Percentiles rank a stretch among this genome's conserved stretches.
phyloP scores from a whole-genome alignment of 2,113 vertebrate species.

The Paracanthobrama guichenoti region DNA sequence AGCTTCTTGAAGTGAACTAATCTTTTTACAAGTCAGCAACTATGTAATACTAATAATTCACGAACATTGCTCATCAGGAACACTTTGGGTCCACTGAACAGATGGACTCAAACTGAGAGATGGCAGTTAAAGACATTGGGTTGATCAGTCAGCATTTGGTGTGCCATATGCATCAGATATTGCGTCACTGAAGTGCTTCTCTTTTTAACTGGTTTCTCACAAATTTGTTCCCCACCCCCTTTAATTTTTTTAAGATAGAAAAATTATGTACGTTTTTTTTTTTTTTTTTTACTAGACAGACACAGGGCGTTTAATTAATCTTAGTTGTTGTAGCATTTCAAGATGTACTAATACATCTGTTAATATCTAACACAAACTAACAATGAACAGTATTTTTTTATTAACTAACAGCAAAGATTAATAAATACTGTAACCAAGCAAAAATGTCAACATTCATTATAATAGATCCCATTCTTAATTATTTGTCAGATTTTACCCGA shows the following conservation, averaged over 20 bases:
- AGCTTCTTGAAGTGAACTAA: neutral
- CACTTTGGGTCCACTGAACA: neutral
- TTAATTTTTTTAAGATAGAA: too few relatives aligned
- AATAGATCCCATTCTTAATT: neutral
- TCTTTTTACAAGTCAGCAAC: constrained; percentile 1
- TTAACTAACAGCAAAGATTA: too few relatives aligned
- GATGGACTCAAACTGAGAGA: constrained; percentile 34
- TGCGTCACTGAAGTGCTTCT: constrained; percentile 3
- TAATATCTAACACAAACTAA: too few relatives aligned
- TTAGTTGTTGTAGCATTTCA: too few relatives aligned
- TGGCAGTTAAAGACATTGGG: constrained; percentile 35
- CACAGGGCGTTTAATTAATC: too few relatives aligned
- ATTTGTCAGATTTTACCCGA: neutral
- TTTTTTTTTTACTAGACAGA: too few relatives aligned
- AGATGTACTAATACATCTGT: too few relatives aligned
- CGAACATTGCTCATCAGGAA: constrained; percentile 16
- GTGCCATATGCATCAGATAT: constrained; percentile 7
- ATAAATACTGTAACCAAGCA: too few relatives aligned
- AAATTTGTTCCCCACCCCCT: neutral
- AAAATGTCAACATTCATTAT: neutral
- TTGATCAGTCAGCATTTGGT: constrained; percentile 38
- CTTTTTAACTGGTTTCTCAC: constrained; percentile 16
- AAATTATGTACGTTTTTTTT: too few relatives aligned
- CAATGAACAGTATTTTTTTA: too few relatives aligned
- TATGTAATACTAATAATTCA: constrained; percentile 17